Evolutionary conservation across 2,888 invertebrate genomes (phyloP).

Genomic region (Nymphalis polychloros): DNA sequence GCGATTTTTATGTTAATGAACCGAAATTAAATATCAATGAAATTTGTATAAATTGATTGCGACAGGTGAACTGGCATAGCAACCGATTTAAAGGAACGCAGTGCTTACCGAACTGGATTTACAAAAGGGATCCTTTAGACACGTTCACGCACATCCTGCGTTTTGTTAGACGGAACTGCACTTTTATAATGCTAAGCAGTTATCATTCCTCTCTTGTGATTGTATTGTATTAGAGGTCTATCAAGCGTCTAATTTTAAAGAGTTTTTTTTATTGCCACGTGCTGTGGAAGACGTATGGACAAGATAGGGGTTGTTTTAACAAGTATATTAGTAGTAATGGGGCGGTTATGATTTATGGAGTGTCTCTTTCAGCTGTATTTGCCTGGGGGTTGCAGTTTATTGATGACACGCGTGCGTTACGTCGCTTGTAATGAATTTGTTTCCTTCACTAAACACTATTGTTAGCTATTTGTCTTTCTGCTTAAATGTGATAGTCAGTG

Average conservation of each 20-base stretch:
- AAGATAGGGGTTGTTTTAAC: constrained; percentile 81
- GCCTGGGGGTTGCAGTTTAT: constrained; percentile 68
- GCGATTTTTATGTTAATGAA: not conserved
- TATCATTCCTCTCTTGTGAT: constrained; percentile 64
- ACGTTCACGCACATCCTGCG: constrained; percentile 66
- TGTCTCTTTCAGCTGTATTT: constrained; percentile 76
- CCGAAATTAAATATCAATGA: constrained; percentile 22
- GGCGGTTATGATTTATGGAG: constrained; percentile 78
- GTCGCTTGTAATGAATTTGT: constrained; percentile 56
- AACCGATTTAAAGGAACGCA: constrained; percentile 52
- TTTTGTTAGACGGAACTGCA: constrained; percentile 59
- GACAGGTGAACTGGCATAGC: constrained; percentile 69
- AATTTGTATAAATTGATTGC: constrained; percentile 34
- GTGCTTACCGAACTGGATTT: constrained; percentile 46
- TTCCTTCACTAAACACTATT: constrained; percentile 43
- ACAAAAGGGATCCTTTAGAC: constrained; percentile 57
- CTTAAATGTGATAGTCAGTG: constrained; percentile 31
- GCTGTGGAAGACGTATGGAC: constrained; percentile 63
- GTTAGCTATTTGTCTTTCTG: constrained; percentile 38
- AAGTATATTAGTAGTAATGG: constrained; percentile 78
- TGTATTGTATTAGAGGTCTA: constrained; percentile 53
- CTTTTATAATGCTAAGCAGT: constrained; percentile 76
- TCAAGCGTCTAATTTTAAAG: constrained; percentile 66
- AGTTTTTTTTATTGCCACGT: constrained; percentile 64
- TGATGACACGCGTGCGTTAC: constrained; percentile 71